Evolutionary conservation across 2,797 vertebrate species (phyloP), one percentile per base, ranked within the genome.

Genomic region (Anas flavirostris): DNA sequence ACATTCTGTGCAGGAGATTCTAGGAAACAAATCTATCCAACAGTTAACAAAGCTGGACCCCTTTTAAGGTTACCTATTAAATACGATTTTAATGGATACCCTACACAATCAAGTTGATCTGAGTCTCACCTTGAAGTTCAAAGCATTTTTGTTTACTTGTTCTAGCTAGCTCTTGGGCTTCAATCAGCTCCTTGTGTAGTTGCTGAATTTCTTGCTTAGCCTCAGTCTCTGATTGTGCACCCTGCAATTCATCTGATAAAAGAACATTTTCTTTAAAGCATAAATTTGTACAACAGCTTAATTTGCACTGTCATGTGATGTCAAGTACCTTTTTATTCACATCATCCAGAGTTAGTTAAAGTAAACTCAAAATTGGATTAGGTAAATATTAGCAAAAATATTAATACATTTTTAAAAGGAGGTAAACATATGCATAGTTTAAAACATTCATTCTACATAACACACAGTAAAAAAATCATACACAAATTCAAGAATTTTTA

Each of bases 91-190:
- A 68, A 76, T 26, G 31, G 78, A 39, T n/a, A 55, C 9, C 89
- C 95, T 97, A 58, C 33, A 86, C 59, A 96, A 78, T 67, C 74
- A 95, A 93, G 95, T 88, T 79, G 81, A 96, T 97, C 91, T 96
- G 94, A 62, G 82, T 92, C 98, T 98, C 98, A 99, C 99, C 99
- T 98, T 99, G 99, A 74, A 99, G 98, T 97, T 99, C 99, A 96
- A 98, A 98, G 98, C 99, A 99, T 97, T 98, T 99, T 98, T 99
- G 99, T 97, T 99, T 99, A 98, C 98, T 99, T 63, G 98, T 98
- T 98, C 99, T 99, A 98, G 99, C 99, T 96, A 99, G 97, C 74
- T 99, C 99, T 98, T 99, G 99, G 91, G 99, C 99, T 97, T 99
- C 99, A 88, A 99, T 97, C 91, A 99, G 98, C 93, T 99, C 99